These are phyloP conservation scores for Stenichneumon culpator DNA, from an alignment of 2,888 invertebrate genomes.

Conservation along the genomic window DNA sequence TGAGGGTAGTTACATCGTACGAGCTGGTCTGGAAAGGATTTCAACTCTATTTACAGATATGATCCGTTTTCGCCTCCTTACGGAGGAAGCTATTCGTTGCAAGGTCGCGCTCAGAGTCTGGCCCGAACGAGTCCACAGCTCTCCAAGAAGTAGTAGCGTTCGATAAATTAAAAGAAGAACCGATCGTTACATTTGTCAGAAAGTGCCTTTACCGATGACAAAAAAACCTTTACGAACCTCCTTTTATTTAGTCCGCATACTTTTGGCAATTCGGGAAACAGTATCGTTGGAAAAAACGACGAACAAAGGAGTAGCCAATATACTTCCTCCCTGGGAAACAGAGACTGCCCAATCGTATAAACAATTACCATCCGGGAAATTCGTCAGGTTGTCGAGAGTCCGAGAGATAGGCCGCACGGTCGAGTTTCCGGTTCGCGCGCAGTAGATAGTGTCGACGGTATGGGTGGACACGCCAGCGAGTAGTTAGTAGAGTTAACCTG, in stretches of 20 bases:
- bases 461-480: slow-evolving; percentile 47
- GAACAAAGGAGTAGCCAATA: background rate
- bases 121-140: background rate
- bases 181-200: background rate
- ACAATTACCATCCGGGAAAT: slow-evolving; percentile 55
- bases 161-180: background rate
- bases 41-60: background rate
- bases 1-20: no score
- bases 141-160: background rate
- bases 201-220: background rate
- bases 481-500: slow-evolving; percentile 32
- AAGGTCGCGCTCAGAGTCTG: background rate
- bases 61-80: background rate
- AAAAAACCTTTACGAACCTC: background rate
- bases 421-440: slow-evolving; percentile 42
- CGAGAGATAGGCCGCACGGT: slow-evolving; percentile 37
- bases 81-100: background rate
- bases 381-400: slow-evolving; percentile 53
- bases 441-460: slow-evolving; percentile 54
- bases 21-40: background rate
- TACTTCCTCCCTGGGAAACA: background rate
- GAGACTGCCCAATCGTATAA: slow-evolving; percentile 39
- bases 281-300: background rate
- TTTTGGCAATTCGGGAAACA: background rate
- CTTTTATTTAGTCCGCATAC: background rate